These are phyloP conservation scores for Holothuria leucospilota DNA, from an alignment of 53 echinoderm and acorn worm species.

Conservation along the genomic window DNA sequence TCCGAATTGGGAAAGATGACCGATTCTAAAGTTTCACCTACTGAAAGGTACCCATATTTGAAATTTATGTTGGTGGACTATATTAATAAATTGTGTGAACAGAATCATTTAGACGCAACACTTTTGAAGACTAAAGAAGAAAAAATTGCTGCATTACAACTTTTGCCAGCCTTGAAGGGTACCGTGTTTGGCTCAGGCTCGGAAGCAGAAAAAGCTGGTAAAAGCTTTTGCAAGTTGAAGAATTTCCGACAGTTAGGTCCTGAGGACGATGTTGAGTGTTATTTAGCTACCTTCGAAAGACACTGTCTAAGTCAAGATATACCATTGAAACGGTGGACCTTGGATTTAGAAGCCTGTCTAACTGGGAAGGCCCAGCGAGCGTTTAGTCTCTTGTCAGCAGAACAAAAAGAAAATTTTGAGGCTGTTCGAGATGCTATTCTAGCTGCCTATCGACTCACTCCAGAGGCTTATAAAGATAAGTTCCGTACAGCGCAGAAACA, in stretches of 20 bases:
- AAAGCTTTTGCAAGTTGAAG: no score
- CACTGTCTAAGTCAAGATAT: neutral
- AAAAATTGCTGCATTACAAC: constrained; percentile 2
- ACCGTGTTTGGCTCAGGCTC: neutral
- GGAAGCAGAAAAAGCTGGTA: no score
- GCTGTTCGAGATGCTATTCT: constrained; percentile 13
- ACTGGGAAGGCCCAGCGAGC: no score
- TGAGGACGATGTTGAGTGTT: neutral
- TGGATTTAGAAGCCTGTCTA: neutral
- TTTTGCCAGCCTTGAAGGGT: constrained; percentile 2
- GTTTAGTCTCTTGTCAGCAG: no score
- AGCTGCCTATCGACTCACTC: no score
- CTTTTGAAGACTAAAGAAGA: constrained; percentile 22
- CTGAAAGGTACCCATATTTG: constrained; percentile 14
- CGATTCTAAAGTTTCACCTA: no score
- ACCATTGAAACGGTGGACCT: neutral
- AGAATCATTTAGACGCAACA: neutral
- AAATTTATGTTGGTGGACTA: constrained; percentile 22
- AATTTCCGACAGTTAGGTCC: neutral
- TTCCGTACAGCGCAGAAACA: constrained; percentile 27
- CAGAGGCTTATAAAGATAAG: constrained; percentile 16
- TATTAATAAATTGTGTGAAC: no score
- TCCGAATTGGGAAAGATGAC: no score
- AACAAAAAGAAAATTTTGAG: constrained; percentile 4
- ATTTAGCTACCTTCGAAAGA: neutral